phyloP scores from a whole-genome alignment of 2,888 invertebrate genomes.

The Thecocarcelia acutangulata region DNA sequence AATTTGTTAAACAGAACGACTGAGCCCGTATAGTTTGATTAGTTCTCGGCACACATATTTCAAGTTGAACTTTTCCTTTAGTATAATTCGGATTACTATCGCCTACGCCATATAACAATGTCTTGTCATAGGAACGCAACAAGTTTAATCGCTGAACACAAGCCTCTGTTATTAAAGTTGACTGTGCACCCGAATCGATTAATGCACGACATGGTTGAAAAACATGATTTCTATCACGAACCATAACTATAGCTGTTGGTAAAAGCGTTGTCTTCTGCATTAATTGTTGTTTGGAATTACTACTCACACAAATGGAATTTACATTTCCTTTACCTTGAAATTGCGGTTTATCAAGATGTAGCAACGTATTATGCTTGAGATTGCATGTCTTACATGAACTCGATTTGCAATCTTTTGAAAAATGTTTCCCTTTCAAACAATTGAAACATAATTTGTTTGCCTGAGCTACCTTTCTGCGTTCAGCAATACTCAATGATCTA shows the following conservation, averaged over 20 bases:
- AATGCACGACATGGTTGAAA: conserved; percentile 55
- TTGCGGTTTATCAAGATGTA: conserved; percentile 25
- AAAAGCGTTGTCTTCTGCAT: conserved; percentile 7
- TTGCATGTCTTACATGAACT: conserved; percentile 42
- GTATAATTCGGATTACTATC: conserved; percentile 21
- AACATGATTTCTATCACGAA: conserved; percentile 28
- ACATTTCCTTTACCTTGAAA: not conserved
- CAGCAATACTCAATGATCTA: conserved; percentile 6
- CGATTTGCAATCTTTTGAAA: conserved; percentile 44
- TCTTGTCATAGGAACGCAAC: conserved; percentile 45
- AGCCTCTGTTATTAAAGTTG: conserved; percentile 53
- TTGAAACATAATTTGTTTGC: conserved; percentile 51
- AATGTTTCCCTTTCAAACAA: conserved; percentile 48
- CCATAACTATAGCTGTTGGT: conserved; percentile 42
- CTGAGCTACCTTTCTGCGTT: conserved; percentile 29
- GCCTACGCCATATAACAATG: conserved; percentile 56
- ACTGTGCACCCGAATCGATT: conserved; percentile 62
- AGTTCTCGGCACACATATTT: not conserved
- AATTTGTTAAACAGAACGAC: conserved; percentile 46
- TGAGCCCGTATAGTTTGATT: conserved; percentile 12
- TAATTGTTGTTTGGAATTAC: conserved; percentile 14
- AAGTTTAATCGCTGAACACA: conserved; percentile 56
- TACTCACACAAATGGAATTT: conserved; percentile 17
- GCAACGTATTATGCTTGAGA: conserved; percentile 47
- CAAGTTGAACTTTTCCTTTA: conserved; percentile 47